Conservation (phyloP, 2,888 invertebrate species). For the Serripes groenlandicus region DNA sequence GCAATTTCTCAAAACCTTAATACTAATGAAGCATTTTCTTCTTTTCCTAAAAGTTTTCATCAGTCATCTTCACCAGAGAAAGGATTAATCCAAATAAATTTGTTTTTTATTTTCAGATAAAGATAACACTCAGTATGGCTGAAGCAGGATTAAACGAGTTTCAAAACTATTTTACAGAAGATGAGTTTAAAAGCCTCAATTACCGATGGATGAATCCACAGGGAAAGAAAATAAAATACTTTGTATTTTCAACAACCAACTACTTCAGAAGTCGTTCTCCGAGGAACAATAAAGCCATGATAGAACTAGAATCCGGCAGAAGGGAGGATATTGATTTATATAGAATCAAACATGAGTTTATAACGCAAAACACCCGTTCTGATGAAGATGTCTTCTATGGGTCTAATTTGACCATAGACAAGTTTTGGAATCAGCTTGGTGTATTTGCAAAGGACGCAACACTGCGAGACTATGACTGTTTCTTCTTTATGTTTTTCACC, state of each 20-base stretch:
- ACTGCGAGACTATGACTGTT: neutral
- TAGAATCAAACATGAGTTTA: slow-evolving; percentile 4
- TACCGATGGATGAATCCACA: slow-evolving; percentile 4
- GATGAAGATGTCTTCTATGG: neutral
- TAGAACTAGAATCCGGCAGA: neutral
- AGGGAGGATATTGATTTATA: neutral
- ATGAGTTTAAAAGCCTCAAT: neutral
- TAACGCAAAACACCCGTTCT: neutral
- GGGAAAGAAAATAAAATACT: neutral
- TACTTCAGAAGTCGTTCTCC: neutral
- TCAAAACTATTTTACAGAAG: no score
- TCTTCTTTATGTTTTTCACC: slow-evolving; percentile 21
- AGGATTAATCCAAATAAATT: no score
- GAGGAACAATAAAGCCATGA: neutral
- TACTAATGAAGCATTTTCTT: no score
- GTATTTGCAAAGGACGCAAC: neutral
- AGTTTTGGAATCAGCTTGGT: neutral
- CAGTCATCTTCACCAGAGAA: no score
- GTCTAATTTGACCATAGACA: neutral
- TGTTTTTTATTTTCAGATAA: no score
- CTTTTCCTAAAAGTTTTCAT: no score
- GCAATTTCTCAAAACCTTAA: no score
- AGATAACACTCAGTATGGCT: no score
- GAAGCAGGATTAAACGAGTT: no score
- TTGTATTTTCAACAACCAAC: neutral